Percentiles rank a stretch among this genome's conserved stretches.
phyloP scores from a whole-genome alignment of 2,888 invertebrate genomes.

The Merodon equestris region DNA sequence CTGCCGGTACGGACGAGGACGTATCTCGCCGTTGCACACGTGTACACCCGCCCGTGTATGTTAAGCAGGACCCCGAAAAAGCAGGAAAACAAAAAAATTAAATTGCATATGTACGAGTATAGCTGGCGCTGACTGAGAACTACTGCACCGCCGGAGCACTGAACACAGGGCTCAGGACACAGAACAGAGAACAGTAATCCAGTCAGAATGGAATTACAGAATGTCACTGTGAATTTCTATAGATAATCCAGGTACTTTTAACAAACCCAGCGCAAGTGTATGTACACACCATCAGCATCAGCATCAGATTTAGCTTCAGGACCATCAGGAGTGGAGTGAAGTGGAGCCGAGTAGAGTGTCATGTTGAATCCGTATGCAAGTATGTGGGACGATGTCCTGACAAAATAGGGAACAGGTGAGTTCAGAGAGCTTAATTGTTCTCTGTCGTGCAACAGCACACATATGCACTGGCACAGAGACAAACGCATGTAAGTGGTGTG shows the following conservation, averaged over 20 bases:
- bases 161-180: too few species aligned
- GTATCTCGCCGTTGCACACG: too few species aligned
- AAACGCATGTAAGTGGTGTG: slow-evolving; percentile 21
- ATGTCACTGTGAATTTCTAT: slow-evolving; percentile 68
- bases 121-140: slow-evolving; percentile 11
- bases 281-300: too few species aligned
- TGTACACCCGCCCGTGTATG: slow-evolving; percentile 16
- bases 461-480: not conserved
- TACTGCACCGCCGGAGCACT: slow-evolving; percentile 12
- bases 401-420: slow-evolving; percentile 64
- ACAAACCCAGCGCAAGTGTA: slow-evolving; percentile 51
- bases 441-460: slow-evolving; percentile 5
- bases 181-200: slow-evolving; percentile 41
- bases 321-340: not conserved
- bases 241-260: slow-evolving; percentile 67
- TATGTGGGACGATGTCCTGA: slow-evolving; percentile 64
- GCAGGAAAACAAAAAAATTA: slow-evolving; percentile 38
- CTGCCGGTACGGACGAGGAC: slow-evolving; percentile 10
- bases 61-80: slow-evolving; percentile 42
- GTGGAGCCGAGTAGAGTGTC: slow-evolving; percentile 10
- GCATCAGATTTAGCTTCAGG: slow-evolving; percentile 3
- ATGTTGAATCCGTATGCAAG: slow-evolving; percentile 2
- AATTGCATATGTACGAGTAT: slow-evolving; percentile 53
- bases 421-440: slow-evolving; percentile 60
- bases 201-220: slow-evolving; percentile 68